phyloP scores from a whole-genome alignment of 2,797 vertebrate species.

The Falco columbarius region DNA sequence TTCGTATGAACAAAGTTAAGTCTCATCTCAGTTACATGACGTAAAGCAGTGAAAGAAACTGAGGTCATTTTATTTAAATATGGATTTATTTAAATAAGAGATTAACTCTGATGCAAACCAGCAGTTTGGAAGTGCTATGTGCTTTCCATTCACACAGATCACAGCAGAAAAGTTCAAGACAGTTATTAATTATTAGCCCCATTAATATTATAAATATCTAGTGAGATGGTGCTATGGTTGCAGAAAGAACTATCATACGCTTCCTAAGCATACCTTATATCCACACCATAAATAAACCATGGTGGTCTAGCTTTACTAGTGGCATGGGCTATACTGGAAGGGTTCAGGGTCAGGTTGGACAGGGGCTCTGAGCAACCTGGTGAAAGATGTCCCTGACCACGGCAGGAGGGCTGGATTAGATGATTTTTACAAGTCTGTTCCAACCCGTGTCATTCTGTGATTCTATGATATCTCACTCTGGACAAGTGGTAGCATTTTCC shows the following conservation, averaged over 20 bases:
- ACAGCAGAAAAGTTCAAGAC: neutral
- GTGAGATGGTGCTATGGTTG: neutral
- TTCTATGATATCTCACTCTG: neutral
- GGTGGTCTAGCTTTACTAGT: neutral
- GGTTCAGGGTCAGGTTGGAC: neutral
- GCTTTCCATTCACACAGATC: neutral
- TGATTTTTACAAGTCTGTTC: neutral
- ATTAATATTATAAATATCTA: neutral
- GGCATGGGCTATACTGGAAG: neutral
- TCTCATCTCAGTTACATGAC: constrained; percentile 9
- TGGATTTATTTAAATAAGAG: constrained; percentile 16
- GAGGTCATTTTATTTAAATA: constrained; percentile 18
- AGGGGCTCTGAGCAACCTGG: neutral
- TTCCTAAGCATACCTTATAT: neutral
- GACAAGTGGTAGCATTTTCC: neutral
- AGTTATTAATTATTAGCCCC: neutral
- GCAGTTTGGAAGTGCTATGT: neutral
- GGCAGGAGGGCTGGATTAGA: neutral
- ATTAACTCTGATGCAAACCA: constrained; percentile 26
- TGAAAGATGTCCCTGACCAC: neutral
- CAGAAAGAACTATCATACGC: neutral
- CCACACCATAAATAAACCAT: neutral
- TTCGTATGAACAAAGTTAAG: constrained; percentile 22
- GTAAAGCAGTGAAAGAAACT: constrained; percentile 13
- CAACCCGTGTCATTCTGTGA: neutral